Base-by-base conservation (phyloP, 1,140 invertebrate species). In the Nasonia vitripennis region DNA sequence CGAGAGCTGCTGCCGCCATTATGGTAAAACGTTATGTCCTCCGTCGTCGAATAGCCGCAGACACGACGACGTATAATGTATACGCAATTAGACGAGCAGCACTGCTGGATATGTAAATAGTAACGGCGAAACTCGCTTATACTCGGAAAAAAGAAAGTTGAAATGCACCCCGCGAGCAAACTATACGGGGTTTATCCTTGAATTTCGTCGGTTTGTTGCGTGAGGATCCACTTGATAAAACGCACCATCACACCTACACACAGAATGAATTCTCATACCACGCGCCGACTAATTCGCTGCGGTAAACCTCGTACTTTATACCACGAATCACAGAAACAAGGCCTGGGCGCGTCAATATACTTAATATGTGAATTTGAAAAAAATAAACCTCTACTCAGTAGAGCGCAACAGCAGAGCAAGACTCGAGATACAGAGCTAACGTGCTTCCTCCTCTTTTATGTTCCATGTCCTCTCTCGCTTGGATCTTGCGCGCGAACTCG, bases 391-490 rank as follows among this genome's bases (percentile, higher is more conserved):
- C 27, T 27, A 82, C 14, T 62, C 37, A 20, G 9, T 48, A 74
- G 68, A 74, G 11, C 12, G n/a, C 71, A 67, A 41, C 62, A 81
- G 71, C 27, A 83, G 45, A 83, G 45, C 77, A 84, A 45, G 67
- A 1, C 62, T 55, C 48, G 67, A 70, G 23, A 80, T 73, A 62
- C 55, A 80, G 74, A 81, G 78, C 86, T 86, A 86, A 86, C 79
- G 23, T 83, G 82, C 81, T 86, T 84, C 75, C 78, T 84, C 67
- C 86, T 84, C 78, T 87, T 87, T 88, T 89, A 86, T 89, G 87
- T 90, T 90, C 87, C 89, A 90, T 89, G 88, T 85, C 37, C 81
- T 83, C 77, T 62, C 37, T 67, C 77, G 41, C 67, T 81, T 86
- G 80, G 85, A 75, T 81, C 37, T 77, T 81, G 55, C 62, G 51